These are phyloP conservation scores for Eremobia ochroleuca DNA, from an alignment of 2,888 invertebrate genomes.

Conservation along the genomic window DNA sequence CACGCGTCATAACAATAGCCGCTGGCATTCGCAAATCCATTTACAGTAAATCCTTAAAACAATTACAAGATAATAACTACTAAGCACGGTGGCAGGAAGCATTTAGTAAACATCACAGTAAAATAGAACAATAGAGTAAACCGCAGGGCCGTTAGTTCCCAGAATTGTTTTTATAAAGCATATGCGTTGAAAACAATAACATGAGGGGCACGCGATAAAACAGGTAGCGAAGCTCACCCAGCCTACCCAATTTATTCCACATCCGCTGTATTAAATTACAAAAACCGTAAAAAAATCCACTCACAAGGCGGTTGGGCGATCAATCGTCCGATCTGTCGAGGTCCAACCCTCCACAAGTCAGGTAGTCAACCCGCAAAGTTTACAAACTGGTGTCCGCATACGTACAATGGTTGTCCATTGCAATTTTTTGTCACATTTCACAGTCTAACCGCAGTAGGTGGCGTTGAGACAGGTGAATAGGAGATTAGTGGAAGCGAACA, in stretches of 20 bases:
- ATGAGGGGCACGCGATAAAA: constrained; percentile 83
- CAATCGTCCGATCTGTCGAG: constrained; percentile 80
- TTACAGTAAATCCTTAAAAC: constrained; percentile 68
- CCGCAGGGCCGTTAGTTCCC: constrained; percentile 84
- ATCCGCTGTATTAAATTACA: constrained; percentile 90
- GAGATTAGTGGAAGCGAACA: constrained; percentile 87
- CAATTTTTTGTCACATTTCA: constrained; percentile 91
- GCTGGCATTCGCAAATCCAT: constrained; percentile 22
- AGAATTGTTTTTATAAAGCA: constrained; percentile 82
- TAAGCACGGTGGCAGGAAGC: constrained; percentile 87
- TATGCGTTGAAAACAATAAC: constrained; percentile 81
- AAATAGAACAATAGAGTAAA: constrained; percentile 83
- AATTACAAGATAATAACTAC: constrained; percentile 81
- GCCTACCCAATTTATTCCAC: constrained; percentile 90
- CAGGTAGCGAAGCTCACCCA: constrained; percentile 90
- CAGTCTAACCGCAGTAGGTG: constrained; percentile 86
- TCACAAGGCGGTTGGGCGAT: constrained; percentile 88
- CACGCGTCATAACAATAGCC: constrained; percentile 48
- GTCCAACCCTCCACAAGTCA: constrained; percentile 84
- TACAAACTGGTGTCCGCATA: constrained; percentile 84
- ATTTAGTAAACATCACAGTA: constrained; percentile 79
- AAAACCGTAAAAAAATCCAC: constrained; percentile 81
- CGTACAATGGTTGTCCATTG: constrained; percentile 84
- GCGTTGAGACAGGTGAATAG: constrained; percentile 87
- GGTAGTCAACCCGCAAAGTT: constrained; percentile 89